Evolutionary conservation across 1,140 invertebrate species (phyloP), one percentile per base, ranked within the genome.

Genomic region (Tenebrio molitor): DNA sequence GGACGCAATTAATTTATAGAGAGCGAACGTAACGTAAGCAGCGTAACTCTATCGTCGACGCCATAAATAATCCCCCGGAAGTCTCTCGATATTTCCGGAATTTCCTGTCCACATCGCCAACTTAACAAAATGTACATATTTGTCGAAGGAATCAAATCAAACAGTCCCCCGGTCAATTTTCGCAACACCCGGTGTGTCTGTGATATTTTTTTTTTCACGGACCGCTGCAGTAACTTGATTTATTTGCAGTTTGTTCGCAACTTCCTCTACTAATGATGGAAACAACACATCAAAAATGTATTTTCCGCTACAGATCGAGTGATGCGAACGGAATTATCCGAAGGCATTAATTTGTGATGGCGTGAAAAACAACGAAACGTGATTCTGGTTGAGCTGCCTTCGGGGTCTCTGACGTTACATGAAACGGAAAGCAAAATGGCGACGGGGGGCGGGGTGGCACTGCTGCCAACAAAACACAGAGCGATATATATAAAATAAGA

Each of bases 291-390:
- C 50, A 58, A 58, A 58, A 58, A 58, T 58, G 50, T 58, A 58
- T 58, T 58, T 58, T 58, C 50, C 50, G 50, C 50, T 58, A 58
- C 23, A 25, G 50, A 58, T 58, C 46, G 46, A 53, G 17, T 53
- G 50, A 58, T 58, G 50, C 50, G 50, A 58, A 58, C 50, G 50
- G 50, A 58, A 58, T 58, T 58, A 58, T 58, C 50, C 50, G 50
- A 58, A 58, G 64, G 21, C 64, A 66, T 66, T 66, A 66, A 66
- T 66, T 66, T 66, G 64, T 42, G 64, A 66, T 66, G 36, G 64
- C 64, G 64, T 66, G 64, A 66, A 66, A 66, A 66, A 66, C 64
- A 66, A 66, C 64, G 42, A 42, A 66, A 66, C 64, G 64, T 66
- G 64, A 66, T 66, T 66, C 64, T 44, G 36, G 36, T 42, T 66